These are phyloP conservation scores for Philypnodon macrostomus DNA, from an alignment of 2,797 vertebrate genomes.

Conservation along the genomic window DNA sequence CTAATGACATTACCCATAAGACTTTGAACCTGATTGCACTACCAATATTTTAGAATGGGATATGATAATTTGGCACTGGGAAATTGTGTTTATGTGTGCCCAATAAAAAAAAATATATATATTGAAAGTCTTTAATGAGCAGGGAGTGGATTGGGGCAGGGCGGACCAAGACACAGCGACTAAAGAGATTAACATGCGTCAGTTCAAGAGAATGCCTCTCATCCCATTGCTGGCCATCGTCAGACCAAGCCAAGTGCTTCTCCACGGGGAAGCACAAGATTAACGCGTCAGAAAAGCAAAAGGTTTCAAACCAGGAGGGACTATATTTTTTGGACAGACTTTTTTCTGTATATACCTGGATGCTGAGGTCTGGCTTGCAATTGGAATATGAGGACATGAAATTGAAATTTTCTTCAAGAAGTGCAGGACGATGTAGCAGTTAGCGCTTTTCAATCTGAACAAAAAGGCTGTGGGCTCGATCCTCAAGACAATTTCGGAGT, in stretches of 20 bases:
- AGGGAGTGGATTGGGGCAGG: constrained; percentile 14
- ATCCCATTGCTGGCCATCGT: constrained; percentile 49
- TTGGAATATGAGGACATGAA: not conserved
- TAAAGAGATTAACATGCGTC: constrained; percentile 82
- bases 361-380: not conserved
- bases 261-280: constrained; percentile 35
- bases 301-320: constrained; percentile 16
- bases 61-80: not conserved
- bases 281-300: constrained; percentile 23
- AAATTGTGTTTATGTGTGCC: constrained; percentile 16
- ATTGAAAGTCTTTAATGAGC: constrained; percentile 6
- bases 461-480: no score
- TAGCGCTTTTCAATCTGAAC: no score
- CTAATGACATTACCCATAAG: constrained; percentile 34
- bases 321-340: constrained; percentile 20
- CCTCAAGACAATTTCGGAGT: no score
- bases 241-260: constrained; percentile 38
- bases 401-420: no score
- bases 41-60: not conserved
- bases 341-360: not conserved
- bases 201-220: constrained; percentile 58
- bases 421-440: no score
- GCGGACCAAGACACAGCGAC: constrained; percentile 34
- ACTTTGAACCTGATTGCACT: no score
- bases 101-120: constrained; percentile 12